Conservation (phyloP, 2,888 invertebrate genomes). For the Lottia gigantea region DNA sequence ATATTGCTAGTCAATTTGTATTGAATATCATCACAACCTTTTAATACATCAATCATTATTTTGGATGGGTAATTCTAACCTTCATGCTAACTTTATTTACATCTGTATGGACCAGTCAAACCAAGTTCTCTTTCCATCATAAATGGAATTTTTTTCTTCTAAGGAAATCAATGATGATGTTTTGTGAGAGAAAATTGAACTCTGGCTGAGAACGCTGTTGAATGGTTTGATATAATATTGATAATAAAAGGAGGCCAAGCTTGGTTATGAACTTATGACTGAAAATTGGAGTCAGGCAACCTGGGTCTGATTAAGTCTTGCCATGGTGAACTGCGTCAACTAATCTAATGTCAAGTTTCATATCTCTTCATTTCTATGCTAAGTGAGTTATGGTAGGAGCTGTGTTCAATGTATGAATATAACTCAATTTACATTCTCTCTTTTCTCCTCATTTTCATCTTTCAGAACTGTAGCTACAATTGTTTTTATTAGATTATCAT, state of each 20-base stretch:
- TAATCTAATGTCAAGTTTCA: background rate
- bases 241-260: background rate
- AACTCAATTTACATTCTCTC: slow-evolving; percentile 1
- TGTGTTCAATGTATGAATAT: slow-evolving; percentile 8
- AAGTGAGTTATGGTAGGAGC: slow-evolving; percentile 5
- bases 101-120: background rate
- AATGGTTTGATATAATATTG: slow-evolving; percentile 8
- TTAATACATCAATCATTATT: slow-evolving; percentile 8
- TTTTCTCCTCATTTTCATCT: background rate
- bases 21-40: background rate
- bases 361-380: slow-evolving; percentile 2
- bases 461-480: background rate
- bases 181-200: slow-evolving; percentile 8
- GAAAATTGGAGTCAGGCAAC: slow-evolving; percentile 10
- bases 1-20: slow-evolving; percentile 10
- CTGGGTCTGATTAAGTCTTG: slow-evolving; percentile 7
- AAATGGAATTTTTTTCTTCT: slow-evolving; percentile 4
- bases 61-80: slow-evolving; percentile 10
- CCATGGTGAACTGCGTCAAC: background rate
- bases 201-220: background rate
- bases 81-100: slow-evolving; percentile 11
- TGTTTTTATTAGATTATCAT: background rate
- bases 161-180: background rate
- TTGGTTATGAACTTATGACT: slow-evolving; percentile 6
- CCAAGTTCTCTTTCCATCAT: background rate